Base-by-base conservation (phyloP, 2,888 invertebrate genomes). In the Dasysyrphus albostriatus region DNA sequence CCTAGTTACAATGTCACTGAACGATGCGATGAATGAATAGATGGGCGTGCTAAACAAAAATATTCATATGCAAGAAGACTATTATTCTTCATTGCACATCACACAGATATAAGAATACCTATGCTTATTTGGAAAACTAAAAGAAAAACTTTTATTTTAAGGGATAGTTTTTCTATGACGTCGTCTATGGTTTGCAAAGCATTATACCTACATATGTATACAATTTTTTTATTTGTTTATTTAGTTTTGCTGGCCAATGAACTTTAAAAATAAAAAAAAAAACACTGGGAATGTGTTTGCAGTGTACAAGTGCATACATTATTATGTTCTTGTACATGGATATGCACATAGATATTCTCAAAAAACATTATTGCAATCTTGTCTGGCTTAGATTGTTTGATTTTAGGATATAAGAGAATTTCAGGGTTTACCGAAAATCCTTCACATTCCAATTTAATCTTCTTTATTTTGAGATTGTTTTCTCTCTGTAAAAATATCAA, bases 1-100 rank as follows among this genome's bases (percentile, higher is more conserved):
- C n/a, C n/a, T n/a, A 72, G 59, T 67, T 72, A 80, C 80, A 84
- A 80, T 84, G 80, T 73, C 80, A 80, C 59, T 73, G 75, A 70
- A 67, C 76, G 70, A 54, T 51, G 51, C 7, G 42, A 51, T 51
- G 37, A 14, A 39, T 61, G 59, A 61, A 61, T 24, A 16, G 58
- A 10, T 39, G 34, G 51, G 51, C 24, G 51, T 69, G 39, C 1
- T 37, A 49, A 67, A 47, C 34, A 49, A 37, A 67, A 47, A 54
- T 54, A 39, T 54, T 51, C 19, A 0, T 14, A 10, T 69, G 54
- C 39, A 69, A 24, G 9, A 4, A 24, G n/a, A 69, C 14, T 69
- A 19, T 51, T 51, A 14, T 54, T 39, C 29, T 54, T 61, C 24
- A 61, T 24, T 61, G 24, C 61, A 42, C 39, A 61, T 3, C 32